Evolutionary conservation across 2,113 vertebrate species (phyloP).

Genomic region (Conger conger): DNA sequence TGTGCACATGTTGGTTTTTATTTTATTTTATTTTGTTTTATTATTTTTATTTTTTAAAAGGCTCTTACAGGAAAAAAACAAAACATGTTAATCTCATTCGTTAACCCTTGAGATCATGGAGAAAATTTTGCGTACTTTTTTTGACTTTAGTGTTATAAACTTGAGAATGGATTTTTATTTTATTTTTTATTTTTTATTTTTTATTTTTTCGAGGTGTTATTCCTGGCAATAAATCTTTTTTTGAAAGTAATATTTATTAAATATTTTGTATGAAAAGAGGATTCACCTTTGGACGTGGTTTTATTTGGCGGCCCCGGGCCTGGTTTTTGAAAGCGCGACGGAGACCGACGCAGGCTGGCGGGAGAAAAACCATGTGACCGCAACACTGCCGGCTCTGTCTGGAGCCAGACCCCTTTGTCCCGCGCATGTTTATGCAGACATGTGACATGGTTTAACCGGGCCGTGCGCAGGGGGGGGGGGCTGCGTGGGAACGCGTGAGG

Average conservation of each 20-base stretch:
- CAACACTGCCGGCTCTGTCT: background rate
- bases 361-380: background rate
- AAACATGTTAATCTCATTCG: conserved; percentile 77
- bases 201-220: conserved; percentile 81
- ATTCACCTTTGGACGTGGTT: conserved; percentile 58
- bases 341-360: background rate
- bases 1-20: conserved; percentile 54
- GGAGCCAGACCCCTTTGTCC: background rate
- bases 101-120: conserved; percentile 80
- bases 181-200: conserved; percentile 35
- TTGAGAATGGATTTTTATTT: conserved; percentile 83
- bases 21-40: conserved; percentile 28
- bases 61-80: conserved; percentile 68
- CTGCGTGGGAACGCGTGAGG: background rate
- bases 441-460: background rate
- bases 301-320: conserved; percentile 27
- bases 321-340: background rate
- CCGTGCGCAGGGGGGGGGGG: background rate
- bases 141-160: conserved; percentile 87
- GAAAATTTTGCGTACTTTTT: conserved; percentile 84
- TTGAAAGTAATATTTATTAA: conserved; percentile 99
- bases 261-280: conserved; percentile 99
- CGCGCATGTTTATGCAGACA: background rate
- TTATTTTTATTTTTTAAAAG: conserved; percentile 56
- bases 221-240: conserved; percentile 95